Percentiles rank a stretch among this genome's conserved stretches.
Evolutionary conservation across 2,888 invertebrate genomes (phyloP).

Genomic region (Eupeodes luniger): DNA sequence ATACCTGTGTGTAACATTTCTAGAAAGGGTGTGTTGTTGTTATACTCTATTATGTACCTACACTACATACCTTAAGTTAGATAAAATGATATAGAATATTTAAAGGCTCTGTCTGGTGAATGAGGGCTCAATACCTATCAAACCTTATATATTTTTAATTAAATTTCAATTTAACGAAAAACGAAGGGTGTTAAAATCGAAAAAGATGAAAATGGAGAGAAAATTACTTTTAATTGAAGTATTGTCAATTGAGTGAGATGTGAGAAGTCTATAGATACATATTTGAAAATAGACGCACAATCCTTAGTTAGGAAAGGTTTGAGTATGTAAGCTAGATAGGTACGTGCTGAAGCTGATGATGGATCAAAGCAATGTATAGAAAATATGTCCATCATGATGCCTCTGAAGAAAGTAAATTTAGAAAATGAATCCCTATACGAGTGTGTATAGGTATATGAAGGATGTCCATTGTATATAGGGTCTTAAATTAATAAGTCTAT

Average conservation of each 20-base stretch:
- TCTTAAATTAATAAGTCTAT: too few relatives aligned
- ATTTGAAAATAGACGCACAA: slow-evolving; percentile 43
- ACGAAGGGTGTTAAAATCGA: not conserved
- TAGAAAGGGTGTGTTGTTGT: not conserved
- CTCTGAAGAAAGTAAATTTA: too few relatives aligned
- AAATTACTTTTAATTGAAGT: slow-evolving; percentile 55
- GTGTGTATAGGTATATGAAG: too few relatives aligned
- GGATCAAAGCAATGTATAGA: too few relatives aligned
- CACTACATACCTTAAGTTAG: too few relatives aligned
- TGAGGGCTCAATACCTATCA: too few relatives aligned
- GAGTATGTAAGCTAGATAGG: too few relatives aligned
- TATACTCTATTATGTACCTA: too few relatives aligned
- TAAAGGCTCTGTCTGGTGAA: not conserved
- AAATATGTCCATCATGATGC: too few relatives aligned
- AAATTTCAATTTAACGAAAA: slow-evolving; percentile 65
- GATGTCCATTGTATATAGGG: too few relatives aligned
- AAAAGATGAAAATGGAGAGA: not conserved
- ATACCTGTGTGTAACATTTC: not conserved
- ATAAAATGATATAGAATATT: slow-evolving; percentile 30
- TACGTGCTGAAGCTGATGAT: too few relatives aligned
- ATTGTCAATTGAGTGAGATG: slow-evolving; percentile 41
- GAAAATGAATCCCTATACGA: too few relatives aligned
- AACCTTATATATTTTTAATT: slow-evolving; percentile 59
- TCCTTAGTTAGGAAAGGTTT: not conserved
- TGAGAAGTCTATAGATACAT: not conserved